Evolutionary conservation across 1,140 invertebrate genomes (phyloP).

Genomic region (Drosophila ambigua): DNA sequence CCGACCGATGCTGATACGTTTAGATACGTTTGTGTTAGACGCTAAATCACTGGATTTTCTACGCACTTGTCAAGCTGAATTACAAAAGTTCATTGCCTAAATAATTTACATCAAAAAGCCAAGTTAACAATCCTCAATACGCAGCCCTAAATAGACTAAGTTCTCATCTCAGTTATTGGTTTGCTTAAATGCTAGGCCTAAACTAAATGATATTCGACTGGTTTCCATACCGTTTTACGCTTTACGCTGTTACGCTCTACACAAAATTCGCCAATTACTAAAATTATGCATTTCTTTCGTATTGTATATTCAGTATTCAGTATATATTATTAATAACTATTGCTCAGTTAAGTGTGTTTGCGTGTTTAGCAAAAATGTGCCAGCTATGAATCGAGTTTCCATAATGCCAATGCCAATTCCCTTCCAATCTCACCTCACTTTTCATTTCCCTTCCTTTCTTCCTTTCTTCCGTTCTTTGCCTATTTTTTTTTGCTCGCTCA

Average conservation of each 20-base stretch:
- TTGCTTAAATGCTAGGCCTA: conserved; percentile 73
- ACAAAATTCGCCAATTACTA: conserved; percentile 82
- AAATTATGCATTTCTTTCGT: conserved; percentile 61
- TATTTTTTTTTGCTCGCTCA: conserved; percentile 68
- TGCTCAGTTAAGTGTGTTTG: conserved; percentile 77
- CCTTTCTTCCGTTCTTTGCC: neutral
- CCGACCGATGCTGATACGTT: conserved; percentile 56
- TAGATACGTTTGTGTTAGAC: conserved; percentile 52
- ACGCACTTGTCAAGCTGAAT: conserved; percentile 49
- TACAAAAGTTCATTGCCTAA: conserved; percentile 66
- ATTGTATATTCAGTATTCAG: conserved; percentile 49
- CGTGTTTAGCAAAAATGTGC: conserved; percentile 70
- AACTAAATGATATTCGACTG: conserved; percentile 77
- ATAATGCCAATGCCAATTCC: conserved; percentile 35
- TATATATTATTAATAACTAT: conserved; percentile 70
- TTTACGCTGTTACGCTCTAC: conserved; percentile 46
- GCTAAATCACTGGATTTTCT: conserved; percentile 72
- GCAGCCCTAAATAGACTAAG: conserved; percentile 64
- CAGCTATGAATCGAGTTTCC: conserved; percentile 54
- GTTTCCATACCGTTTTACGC: conserved; percentile 55
- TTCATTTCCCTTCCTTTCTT: neutral
- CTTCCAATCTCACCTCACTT: neutral
- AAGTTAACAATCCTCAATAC: conserved; percentile 58
- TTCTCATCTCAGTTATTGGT: conserved; percentile 60
- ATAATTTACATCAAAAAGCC: conserved; percentile 69